Evolutionary conservation across 2,113 vertebrate genomes (phyloP).

Genomic region (Bucco capensis): DNA sequence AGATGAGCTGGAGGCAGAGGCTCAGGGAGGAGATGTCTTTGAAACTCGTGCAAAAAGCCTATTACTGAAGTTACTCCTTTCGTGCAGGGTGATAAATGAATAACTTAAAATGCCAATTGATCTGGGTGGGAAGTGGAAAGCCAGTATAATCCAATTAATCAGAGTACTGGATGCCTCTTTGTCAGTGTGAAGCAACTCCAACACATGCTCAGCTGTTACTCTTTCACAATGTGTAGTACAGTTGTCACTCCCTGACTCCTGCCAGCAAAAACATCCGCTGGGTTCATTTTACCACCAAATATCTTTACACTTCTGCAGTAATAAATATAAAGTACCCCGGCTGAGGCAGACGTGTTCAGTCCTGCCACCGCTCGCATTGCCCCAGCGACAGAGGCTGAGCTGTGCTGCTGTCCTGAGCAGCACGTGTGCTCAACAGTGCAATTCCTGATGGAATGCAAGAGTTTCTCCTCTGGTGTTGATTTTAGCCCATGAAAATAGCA

Average conservation of each 20-base stretch:
- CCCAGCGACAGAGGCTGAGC: background rate
- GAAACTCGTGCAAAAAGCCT: background rate
- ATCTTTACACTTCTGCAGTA: constrained; percentile 58
- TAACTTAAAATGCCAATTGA: constrained; percentile 30
- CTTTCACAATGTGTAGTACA: constrained; percentile 46
- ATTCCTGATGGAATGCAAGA: background rate
- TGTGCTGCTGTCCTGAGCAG: fast-evolving
- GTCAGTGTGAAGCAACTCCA: constrained; percentile 11
- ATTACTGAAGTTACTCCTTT: background rate
- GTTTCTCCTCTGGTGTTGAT: background rate
- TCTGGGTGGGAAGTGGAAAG: constrained; percentile 67
- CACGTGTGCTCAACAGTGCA: background rate
- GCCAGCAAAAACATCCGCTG: constrained; percentile 71
- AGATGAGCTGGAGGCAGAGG: background rate
- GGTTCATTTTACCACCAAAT: constrained; percentile 62
- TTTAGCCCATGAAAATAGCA: background rate
- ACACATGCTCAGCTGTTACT: constrained; percentile 66
- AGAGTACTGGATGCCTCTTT: constrained; percentile 25
- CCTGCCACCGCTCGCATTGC: background rate
- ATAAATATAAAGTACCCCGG: constrained; percentile 52
- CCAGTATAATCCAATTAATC: constrained; percentile 64
- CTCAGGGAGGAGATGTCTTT: background rate
- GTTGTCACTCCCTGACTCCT: constrained; percentile 44
- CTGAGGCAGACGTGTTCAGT: background rate
- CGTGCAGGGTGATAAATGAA: constrained; percentile 26